Evolutionary conservation across 2,888 invertebrate genomes (phyloP).

Genomic region (Deilephila porcellus): DNA sequence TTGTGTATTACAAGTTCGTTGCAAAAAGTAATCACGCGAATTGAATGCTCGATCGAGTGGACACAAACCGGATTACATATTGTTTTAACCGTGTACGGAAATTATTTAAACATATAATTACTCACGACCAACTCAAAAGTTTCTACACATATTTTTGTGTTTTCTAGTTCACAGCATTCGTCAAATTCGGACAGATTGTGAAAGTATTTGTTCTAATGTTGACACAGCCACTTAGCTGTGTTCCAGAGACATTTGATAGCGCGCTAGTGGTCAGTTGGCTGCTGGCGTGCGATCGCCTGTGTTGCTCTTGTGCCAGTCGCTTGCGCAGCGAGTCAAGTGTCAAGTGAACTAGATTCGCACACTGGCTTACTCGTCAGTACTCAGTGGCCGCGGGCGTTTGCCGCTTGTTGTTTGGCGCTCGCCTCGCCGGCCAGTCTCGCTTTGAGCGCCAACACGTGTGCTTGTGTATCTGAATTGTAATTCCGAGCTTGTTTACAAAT

Average conservation of each 20-base stretch:
- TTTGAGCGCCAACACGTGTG: constrained; percentile 58
- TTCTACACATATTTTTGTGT: background rate
- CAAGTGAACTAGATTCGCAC: constrained; percentile 72
- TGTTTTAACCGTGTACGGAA: constrained; percentile 4
- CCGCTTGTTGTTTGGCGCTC: constrained; percentile 35
- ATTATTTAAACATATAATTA: too few relatives aligned
- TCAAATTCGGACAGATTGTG: background rate
- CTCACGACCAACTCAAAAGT: too few relatives aligned
- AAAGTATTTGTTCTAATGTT: background rate
- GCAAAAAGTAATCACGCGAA: constrained; percentile 36
- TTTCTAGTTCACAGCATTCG: background rate
- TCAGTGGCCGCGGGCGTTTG: constrained; percentile 43
- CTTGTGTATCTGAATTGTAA: constrained; percentile 54
- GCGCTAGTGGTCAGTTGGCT: constrained; percentile 41
- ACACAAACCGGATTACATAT: constrained; percentile 15
- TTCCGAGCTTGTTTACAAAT: constrained; percentile 72
- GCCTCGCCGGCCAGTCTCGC: constrained; percentile 62
- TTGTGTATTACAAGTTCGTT: constrained; percentile 29
- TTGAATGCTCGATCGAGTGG: constrained; percentile 17
- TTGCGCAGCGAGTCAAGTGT: constrained; percentile 42
- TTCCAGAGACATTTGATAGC: background rate
- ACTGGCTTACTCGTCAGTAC: constrained; percentile 36
- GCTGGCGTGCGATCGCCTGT: background rate
- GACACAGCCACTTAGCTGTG: constrained; percentile 7
- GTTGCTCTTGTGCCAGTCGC: constrained; percentile 5